Evolutionary conservation across 2,113 vertebrate species (phyloP).

Genomic region (Brevimyrus niger): DNA sequence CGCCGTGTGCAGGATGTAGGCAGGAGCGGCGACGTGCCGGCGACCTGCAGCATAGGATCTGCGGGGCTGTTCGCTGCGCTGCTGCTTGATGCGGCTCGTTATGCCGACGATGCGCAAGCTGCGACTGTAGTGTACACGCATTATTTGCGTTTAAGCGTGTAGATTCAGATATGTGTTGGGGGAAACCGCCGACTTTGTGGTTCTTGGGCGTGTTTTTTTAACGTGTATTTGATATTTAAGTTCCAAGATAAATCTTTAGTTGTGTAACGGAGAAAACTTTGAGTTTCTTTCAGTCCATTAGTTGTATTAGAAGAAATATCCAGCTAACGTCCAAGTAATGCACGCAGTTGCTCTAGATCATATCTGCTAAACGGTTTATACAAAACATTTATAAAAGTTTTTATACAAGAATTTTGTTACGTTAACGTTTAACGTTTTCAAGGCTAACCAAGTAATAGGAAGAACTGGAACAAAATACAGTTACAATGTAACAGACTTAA

Average conservation of each 20-base stretch:
- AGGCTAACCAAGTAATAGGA: background rate
- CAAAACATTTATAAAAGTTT: background rate
- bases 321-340: background rate
- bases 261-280: background rate
- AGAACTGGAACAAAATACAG: background rate
- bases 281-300: background rate
- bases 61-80: background rate
- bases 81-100: background rate
- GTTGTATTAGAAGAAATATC: background rate
- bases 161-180: background rate
- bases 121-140: background rate
- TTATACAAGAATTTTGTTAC: background rate
- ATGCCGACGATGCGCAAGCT: background rate
- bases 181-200: background rate
- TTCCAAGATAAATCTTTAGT: background rate
- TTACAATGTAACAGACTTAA: background rate
- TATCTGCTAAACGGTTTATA: background rate
- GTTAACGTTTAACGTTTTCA: background rate
- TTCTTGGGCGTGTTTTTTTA: background rate
- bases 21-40: background rate
- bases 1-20: conserved; percentile 20
- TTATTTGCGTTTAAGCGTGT: background rate
- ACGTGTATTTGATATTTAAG: background rate
- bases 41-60: background rate
- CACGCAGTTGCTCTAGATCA: background rate